Base-by-base conservation (phyloP, 2,888 invertebrate genomes). In the Nomada hirtipes region DNA sequence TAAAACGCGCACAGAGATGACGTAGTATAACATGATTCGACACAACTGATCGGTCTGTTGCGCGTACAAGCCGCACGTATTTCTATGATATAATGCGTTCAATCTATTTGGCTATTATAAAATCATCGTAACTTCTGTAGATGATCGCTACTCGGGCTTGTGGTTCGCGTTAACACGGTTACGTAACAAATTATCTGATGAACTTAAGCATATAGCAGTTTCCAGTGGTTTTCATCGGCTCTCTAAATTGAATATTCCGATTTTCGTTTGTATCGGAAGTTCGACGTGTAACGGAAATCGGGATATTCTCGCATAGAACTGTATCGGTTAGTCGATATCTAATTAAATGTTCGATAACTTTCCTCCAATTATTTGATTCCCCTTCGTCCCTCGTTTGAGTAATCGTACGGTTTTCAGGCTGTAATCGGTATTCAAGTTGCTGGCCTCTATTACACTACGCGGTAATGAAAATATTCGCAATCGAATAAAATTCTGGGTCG, bases 21-120 rank as follows among this genome's bases (percentile, higher is more conserved):
- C 67, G 7, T 72, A 79, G 64, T 75, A 52, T 53, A 81, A 81
- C 80, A 75, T 74, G 74, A 81, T 79, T 36, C 80, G 59, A 53
- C 44, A 18, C 44, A 75, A 55, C 53, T 59, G 79, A 79, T 75
- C 63, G 64, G 75, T 53, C 18, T 50, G 74, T 81, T 81, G 80
- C 67, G 70, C 57, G 61, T n/a, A 26, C 44, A 29, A 68, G 57
- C 52, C 44, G 36, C 69, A 50, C 68, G 36, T 61, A 69, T 70
- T 63, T 80, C 76, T 70, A 70, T 82, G 82, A 70, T 76, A 80
- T 80, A 82, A 82, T 80, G 20, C 61, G 71, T 76, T 71, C 71
- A 68, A 71, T 79, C 75, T 79, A 82, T 82, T 82, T 67, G 76
- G 36, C 65, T 76, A 71, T 76, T 80, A 82, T 70, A 82, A 82